These are phyloP conservation scores for Dromococcyx pavoninus DNA, from an alignment of 2,797 vertebrate genomes.

Conservation along the genomic window DNA sequence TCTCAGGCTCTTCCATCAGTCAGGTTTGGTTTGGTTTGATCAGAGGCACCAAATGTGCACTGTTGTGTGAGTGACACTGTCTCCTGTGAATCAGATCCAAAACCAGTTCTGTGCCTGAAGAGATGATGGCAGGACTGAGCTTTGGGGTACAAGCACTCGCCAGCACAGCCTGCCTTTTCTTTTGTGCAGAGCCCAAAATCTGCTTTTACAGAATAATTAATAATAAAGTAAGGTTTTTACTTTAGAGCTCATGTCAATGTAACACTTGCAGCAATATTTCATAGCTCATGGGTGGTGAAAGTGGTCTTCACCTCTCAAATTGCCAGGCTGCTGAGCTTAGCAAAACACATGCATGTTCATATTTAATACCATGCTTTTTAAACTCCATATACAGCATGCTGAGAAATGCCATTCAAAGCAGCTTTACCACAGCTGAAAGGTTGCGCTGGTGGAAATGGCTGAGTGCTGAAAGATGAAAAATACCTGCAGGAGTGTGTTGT, in stretches of 20 bases:
- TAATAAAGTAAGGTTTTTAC: neutral
- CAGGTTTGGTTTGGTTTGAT: neutral
- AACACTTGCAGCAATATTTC: neutral
- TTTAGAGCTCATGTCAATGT: neutral
- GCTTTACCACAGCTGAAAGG: neutral
- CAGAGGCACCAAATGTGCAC: neutral
- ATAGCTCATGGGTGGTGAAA: neutral
- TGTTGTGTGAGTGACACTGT: neutral
- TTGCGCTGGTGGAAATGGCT: neutral
- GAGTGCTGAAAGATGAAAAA: neutral
- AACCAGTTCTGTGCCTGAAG: neutral
- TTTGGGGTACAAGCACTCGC: neutral
- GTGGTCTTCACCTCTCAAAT: neutral
- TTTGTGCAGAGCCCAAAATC: neutral
- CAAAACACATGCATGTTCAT: fast-evolving
- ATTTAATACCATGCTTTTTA: neutral
- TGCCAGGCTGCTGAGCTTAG: neutral
- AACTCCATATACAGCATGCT: fast-evolving
- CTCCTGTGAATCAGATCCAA: neutral
- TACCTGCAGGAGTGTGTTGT: fast-evolving
- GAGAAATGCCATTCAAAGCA: neutral
- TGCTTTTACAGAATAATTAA: neutral
- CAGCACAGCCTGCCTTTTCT: neutral
- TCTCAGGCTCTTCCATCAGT: neutral
- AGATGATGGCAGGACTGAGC: neutral